Conservation (phyloP, 2,888 invertebrate genomes). For the Tiliacea aurago region DNA sequence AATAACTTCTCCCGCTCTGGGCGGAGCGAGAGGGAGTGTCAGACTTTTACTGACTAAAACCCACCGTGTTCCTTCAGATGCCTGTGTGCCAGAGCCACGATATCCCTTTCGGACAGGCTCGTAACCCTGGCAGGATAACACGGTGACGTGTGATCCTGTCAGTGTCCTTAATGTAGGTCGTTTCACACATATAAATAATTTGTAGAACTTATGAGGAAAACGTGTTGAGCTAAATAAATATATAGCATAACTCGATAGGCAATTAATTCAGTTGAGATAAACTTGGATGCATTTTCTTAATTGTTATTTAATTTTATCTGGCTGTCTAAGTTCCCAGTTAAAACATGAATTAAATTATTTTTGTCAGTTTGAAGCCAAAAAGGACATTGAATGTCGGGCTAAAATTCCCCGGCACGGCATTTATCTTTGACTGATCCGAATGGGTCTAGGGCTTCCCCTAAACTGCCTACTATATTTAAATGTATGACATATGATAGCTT, state of each 20-base stretch:
- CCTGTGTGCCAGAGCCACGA: too few relatives aligned
- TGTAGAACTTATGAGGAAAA: slow-evolving; percentile 54
- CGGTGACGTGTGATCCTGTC: slow-evolving; percentile 25
- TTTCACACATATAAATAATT: slow-evolving; percentile 54
- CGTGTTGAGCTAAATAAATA: slow-evolving; percentile 23
- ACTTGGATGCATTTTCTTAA: neutral
- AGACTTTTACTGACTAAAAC: too few relatives aligned
- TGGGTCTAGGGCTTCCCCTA: neutral
- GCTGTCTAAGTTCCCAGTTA: too few relatives aligned
- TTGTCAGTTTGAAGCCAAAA: neutral
- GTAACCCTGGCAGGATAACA: too few relatives aligned
- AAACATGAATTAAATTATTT: neutral
- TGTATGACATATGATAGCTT: neutral
- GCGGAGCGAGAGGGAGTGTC: too few relatives aligned
- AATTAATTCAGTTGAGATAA: slow-evolving; percentile 29
- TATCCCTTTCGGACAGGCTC: too few relatives aligned
- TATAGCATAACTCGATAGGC: slow-evolving; percentile 24
- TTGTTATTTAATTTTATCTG: slow-evolving; percentile 20
- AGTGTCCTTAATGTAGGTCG: slow-evolving; percentile 62
- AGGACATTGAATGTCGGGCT: neutral
- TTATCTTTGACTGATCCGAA: neutral
- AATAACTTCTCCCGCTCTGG: too few relatives aligned
- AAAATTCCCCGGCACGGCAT: neutral
- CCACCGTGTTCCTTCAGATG: too few relatives aligned
- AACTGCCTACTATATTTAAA: neutral